phyloP scores from a whole-genome alignment of 2,113 vertebrate genomes.

The Lophochroa leadbeateri region DNA sequence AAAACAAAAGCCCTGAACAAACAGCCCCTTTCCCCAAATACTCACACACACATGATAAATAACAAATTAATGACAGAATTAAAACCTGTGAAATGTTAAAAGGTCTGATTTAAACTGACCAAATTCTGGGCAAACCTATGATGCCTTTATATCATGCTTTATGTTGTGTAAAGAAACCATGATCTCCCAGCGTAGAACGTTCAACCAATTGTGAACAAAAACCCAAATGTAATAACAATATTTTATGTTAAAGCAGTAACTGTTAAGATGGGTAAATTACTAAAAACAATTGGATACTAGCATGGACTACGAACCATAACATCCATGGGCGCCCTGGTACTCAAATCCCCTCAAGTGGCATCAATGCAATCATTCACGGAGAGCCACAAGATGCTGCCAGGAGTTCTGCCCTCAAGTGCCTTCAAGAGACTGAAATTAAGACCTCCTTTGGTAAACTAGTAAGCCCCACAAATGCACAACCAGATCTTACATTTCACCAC shows the following conservation, averaged over 20 bases:
- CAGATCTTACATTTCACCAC: neutral
- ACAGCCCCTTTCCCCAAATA: neutral
- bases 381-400: neutral
- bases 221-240: neutral
- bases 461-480: neutral
- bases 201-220: neutral
- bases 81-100: neutral
- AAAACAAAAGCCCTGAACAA: neutral
- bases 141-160: neutral
- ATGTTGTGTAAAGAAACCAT: neutral
- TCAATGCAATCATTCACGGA: neutral
- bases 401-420: neutral
- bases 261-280: neutral
- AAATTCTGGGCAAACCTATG: neutral
- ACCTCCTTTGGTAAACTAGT: neutral
- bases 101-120: neutral
- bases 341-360: neutral
- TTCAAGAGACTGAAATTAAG: neutral
- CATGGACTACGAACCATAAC: neutral
- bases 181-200: neutral
- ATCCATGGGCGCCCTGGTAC: rapidly evolving
- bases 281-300: neutral
- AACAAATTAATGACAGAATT: neutral
- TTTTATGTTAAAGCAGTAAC: neutral
- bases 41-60: neutral